Evolutionary conservation across 2,888 invertebrate species (phyloP).

Genomic region (Heteromurus nitidus): DNA sequence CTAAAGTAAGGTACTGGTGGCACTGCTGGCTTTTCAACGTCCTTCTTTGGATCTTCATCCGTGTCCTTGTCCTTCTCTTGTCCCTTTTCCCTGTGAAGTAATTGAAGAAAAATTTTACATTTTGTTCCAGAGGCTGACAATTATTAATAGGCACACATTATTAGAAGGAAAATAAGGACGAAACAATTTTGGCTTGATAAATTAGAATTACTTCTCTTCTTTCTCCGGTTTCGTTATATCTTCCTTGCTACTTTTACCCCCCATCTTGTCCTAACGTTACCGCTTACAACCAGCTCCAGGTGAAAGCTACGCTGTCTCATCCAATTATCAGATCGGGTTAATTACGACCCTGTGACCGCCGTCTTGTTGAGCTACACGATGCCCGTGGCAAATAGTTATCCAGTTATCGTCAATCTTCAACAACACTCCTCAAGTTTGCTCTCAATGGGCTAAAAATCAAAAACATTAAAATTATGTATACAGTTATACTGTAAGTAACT

Average conservation of each 20-base stretch:
- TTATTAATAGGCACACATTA: neutral
- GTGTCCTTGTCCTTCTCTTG: constrained; percentile 38
- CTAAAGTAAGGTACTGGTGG: constrained; percentile 68
- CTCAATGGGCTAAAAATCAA: too few relatives aligned
- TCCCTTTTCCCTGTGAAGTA: constrained; percentile 4
- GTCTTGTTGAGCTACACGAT: too few relatives aligned
- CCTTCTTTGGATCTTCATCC: constrained; percentile 57
- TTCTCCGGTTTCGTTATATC: constrained; percentile 47
- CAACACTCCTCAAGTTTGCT: too few relatives aligned
- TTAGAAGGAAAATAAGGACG: neutral
- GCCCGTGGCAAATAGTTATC: too few relatives aligned
- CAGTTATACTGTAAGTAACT: too few relatives aligned
- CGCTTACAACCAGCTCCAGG: neutral
- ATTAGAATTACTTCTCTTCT: constrained; percentile 29
- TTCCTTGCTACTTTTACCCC: constrained; percentile 62
- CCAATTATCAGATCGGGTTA: too few relatives aligned
- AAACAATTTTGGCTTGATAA: neutral
- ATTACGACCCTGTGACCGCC: too few relatives aligned
- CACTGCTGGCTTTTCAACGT: constrained; percentile 49
- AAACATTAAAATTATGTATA: too few relatives aligned
- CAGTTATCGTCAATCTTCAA: too few relatives aligned
- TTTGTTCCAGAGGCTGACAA: neutral
- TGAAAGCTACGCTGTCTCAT: too few relatives aligned
- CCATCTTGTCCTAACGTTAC: constrained; percentile 43
- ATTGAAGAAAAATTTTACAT: neutral